Conservation (phyloP, 2,888 invertebrate species). For the Saturnia pavonia region DNA sequence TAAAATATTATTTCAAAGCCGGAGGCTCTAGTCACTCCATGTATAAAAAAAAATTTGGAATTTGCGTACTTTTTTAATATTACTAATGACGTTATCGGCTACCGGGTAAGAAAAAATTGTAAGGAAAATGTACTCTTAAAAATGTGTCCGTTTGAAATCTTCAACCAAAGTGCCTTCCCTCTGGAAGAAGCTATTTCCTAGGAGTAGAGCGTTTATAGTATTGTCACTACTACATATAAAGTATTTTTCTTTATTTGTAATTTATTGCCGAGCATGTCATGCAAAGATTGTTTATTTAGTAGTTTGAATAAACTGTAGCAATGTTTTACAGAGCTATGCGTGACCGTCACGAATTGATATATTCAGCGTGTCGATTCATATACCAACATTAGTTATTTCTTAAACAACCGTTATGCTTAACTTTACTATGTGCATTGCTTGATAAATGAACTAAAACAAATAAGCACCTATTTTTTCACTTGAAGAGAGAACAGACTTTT, state of each 20-base stretch:
- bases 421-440: background rate
- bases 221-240: background rate
- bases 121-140: too few relatives aligned
- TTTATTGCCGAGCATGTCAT: background rate
- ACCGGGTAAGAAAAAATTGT: too few relatives aligned
- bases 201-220: too few relatives aligned
- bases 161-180: too few relatives aligned
- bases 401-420: background rate
- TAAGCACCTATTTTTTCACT: background rate
- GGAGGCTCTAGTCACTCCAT: too few relatives aligned
- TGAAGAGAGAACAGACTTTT: background rate
- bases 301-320: background rate
- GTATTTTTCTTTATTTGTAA: background rate
- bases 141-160: too few relatives aligned
- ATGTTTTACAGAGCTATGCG: background rate
- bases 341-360: constrained; percentile 4
- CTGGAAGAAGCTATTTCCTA: too few relatives aligned
- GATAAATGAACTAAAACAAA: background rate
- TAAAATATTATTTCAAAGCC: too few relatives aligned
- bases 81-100: too few relatives aligned
- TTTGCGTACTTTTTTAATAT: too few relatives aligned
- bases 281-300: background rate
- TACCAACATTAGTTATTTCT: background rate
- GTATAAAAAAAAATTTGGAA: too few relatives aligned
- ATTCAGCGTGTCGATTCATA: background rate